These are phyloP conservation scores for Aselliscus stoliczkanus DNA, from an alignment of 2,797 vertebrate species.

Conservation along the genomic window DNA sequence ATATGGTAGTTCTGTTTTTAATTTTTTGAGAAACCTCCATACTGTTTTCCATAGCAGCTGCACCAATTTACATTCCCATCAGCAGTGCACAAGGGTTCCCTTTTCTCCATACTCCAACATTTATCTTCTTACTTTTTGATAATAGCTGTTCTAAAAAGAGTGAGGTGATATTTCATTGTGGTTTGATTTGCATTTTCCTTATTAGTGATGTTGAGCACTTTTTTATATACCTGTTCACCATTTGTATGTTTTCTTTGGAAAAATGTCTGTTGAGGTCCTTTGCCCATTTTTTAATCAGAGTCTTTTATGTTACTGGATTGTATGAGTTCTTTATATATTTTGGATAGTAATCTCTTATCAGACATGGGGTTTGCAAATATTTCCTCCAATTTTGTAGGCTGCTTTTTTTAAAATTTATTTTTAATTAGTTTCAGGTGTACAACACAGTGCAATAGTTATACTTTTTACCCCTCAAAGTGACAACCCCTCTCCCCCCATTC, in stretches of 20 bases:
- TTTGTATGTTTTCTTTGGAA: neutral
- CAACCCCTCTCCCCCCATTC: too few species aligned
- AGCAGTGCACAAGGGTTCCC: neutral
- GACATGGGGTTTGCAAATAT: neutral
- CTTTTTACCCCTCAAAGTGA: too few species aligned
- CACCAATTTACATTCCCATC: neutral
- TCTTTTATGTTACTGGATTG: neutral
- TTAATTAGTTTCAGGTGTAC: too few species aligned
- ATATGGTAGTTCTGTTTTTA: neutral
- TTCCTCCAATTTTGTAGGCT: neutral
- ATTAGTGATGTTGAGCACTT: fast-evolving
- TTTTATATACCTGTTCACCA: neutral
- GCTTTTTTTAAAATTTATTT: too few species aligned
- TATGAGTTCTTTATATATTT: neutral
- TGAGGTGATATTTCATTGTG: neutral
- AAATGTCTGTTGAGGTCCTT: neutral
- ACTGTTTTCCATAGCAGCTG: neutral
- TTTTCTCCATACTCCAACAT: neutral
- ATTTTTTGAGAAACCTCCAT: neutral
- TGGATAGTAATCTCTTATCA: neutral
- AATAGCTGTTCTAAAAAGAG: neutral
- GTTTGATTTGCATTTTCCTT: neutral
- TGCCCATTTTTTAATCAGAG: neutral
- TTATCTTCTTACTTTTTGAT: neutral
- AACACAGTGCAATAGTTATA: too few species aligned